Conservation (phyloP, 2,797 vertebrate genomes). For the Mus spretus region DNA sequence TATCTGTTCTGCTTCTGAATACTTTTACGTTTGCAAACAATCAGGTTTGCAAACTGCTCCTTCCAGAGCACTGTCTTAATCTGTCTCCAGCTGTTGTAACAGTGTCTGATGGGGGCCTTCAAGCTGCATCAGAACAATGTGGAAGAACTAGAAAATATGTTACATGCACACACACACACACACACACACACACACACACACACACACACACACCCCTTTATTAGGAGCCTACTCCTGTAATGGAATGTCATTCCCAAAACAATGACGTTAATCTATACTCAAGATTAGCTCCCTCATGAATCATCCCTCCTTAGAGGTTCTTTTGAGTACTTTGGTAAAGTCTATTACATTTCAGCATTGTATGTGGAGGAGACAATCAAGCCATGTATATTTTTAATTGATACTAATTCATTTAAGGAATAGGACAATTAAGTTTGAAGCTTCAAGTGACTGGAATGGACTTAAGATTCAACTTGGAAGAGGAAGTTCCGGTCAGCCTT, state of each 20-base stretch:
- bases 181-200: neutral
- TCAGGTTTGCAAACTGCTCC: too few relatives aligned
- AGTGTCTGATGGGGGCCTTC: neutral
- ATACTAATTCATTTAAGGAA: constrained; percentile 26
- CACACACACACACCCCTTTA: neutral
- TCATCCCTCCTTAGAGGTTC: neutral
- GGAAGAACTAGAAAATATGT: neutral
- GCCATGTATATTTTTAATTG: constrained; percentile 14
- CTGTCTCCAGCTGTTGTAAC: neutral
- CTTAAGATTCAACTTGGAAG: neutral
- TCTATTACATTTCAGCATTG: neutral
- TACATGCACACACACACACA: too few relatives aligned
- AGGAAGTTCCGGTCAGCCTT: neutral
- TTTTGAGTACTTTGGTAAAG: neutral
- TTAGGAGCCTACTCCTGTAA: neutral
- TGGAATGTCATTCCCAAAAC: neutral
- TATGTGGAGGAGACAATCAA: neutral
- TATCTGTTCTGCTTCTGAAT: neutral
- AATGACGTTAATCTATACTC: neutral
- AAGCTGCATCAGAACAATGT: neutral
- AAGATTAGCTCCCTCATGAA: neutral
- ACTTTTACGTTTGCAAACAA: constrained; percentile 40
- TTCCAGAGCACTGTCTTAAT: neutral
- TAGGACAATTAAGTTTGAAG: neutral
- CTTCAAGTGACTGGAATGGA: neutral